A percentile compares a stretch with the other conserved stretches of the same genome.
phyloP scores from a whole-genome alignment of 2,888 invertebrate species.

The Diarsia mendica region DNA sequence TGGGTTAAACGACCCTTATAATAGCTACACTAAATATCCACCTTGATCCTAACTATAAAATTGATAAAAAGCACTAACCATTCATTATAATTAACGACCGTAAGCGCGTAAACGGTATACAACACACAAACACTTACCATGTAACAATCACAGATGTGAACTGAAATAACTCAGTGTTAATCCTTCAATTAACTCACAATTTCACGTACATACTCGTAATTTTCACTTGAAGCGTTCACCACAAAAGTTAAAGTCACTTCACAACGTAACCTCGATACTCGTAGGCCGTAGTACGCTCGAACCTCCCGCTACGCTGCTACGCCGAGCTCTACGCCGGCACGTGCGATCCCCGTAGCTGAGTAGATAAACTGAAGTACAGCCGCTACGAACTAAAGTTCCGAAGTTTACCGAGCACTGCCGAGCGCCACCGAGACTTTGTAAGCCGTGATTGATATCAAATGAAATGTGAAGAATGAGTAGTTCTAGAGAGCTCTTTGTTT shows the following conservation, averaged over 20 bases:
- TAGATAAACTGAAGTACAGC: constrained; percentile 82
- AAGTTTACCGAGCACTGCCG: constrained; percentile 80
- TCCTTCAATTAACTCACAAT: constrained; percentile 76
- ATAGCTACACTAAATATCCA: constrained; percentile 10
- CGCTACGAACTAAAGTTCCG: constrained; percentile 80
- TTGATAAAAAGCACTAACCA: constrained; percentile 42
- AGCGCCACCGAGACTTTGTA: constrained; percentile 81
- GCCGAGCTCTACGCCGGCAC: constrained; percentile 74
- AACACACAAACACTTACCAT: constrained; percentile 78
- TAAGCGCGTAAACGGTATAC: constrained; percentile 32
- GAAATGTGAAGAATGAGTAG: constrained; percentile 89
- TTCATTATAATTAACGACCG: constrained; percentile 47
- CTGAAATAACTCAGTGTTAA: constrained; percentile 70
- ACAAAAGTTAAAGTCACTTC: constrained; percentile 76
- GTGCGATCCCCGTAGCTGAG: constrained; percentile 82
- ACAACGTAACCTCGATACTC: constrained; percentile 69
- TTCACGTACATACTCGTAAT: constrained; percentile 72
- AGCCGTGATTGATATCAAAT: constrained; percentile 90
- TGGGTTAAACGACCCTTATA: neutral
- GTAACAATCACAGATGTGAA: constrained; percentile 73
- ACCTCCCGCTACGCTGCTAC: constrained; percentile 77
- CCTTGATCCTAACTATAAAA: constrained; percentile 26
- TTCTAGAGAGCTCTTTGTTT: constrained; percentile 87
- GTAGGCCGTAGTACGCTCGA: constrained; percentile 76
- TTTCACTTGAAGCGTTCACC: constrained; percentile 68